phyloP scores from a whole-genome alignment of 2,113 vertebrate species.

The Oryzias woworae region DNA sequence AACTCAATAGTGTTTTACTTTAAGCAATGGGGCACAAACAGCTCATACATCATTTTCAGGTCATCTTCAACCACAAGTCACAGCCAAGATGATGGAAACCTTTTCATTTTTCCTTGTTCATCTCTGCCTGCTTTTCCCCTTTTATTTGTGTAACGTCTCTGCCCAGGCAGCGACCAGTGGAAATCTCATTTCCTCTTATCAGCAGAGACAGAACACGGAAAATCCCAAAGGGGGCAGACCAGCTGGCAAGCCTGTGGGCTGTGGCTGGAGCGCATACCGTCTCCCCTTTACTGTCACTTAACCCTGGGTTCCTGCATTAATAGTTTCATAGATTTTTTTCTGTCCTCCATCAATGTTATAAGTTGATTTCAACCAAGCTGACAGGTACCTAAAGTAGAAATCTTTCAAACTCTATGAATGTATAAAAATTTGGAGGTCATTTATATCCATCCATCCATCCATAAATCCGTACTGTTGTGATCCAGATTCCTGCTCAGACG shows the following conservation, averaged over 20 bases:
- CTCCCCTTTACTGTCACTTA: conserved; percentile 30
- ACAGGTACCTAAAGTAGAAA: conserved; percentile 7
- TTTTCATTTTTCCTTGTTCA: conserved; percentile 14
- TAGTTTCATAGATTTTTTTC: conserved; percentile 37
- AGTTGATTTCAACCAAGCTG: conserved; percentile 2
- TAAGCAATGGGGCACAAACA: too few relatives aligned
- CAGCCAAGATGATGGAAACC: conserved; percentile 6
- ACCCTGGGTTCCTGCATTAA: conserved; percentile 44
- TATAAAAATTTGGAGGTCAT: background rate
- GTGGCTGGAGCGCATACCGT: conserved; percentile 40
- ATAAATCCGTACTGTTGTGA: too few relatives aligned
- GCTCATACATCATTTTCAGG: too few relatives aligned
- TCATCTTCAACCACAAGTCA: background rate
- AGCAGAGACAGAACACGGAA: conserved; percentile 57
- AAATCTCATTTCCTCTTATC: conserved; percentile 78
- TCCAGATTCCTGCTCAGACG: too few relatives aligned
- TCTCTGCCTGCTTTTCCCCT: conserved; percentile 14
- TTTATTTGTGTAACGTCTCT: conserved; percentile 43
- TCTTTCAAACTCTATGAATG: background rate
- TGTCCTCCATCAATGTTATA: conserved; percentile 41
- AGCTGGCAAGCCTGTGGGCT: conserved; percentile 64
- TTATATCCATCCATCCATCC: background rate
- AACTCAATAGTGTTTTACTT: too few relatives aligned
- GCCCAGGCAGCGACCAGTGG: conserved; percentile 53
- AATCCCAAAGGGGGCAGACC: conserved; percentile 60